Conservation (phyloP, 2,888 invertebrate species). For the Steromphala cineraria region DNA sequence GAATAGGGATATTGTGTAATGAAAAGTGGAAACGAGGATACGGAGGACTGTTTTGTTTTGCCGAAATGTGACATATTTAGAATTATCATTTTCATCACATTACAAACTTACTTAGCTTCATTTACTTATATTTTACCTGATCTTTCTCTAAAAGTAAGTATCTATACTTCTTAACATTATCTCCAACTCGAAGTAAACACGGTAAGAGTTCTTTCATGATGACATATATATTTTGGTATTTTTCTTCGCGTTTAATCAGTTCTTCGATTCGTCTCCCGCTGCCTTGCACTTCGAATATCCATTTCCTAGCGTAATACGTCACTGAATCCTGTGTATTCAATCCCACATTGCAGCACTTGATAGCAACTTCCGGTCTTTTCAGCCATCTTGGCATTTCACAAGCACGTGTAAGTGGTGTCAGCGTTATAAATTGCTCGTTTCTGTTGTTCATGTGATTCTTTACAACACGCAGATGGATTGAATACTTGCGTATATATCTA, state of each 20-base stretch:
- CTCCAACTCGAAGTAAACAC: slow-evolving; percentile 56
- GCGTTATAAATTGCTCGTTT: background rate
- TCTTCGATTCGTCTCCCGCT: background rate
- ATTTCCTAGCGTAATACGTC: slow-evolving; percentile 32
- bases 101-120: no score
- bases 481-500: no score
- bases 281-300: background rate
- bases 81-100: no score
- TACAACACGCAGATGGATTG: background rate
- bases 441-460: background rate
- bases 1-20: no score
- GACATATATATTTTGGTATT: slow-evolving; percentile 4
- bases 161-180: slow-evolving; percentile 58
- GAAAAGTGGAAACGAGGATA: no score
- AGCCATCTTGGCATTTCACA: slow-evolving; percentile 34
- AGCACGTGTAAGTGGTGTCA: slow-evolving; percentile 42
- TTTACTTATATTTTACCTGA: slow-evolving; percentile 41
- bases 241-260: no score
- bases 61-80: no score
- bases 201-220: slow-evolving; percentile 39
- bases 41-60: no score
- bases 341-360: slow-evolving; percentile 15
- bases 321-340: slow-evolving; percentile 21
- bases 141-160: slow-evolving; percentile 51
- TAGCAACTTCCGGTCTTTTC: slow-evolving; percentile 27